These are phyloP conservation scores for Blastobasis lacticolella DNA, from an alignment of 2,888 invertebrate genomes.

Conservation along the genomic window DNA sequence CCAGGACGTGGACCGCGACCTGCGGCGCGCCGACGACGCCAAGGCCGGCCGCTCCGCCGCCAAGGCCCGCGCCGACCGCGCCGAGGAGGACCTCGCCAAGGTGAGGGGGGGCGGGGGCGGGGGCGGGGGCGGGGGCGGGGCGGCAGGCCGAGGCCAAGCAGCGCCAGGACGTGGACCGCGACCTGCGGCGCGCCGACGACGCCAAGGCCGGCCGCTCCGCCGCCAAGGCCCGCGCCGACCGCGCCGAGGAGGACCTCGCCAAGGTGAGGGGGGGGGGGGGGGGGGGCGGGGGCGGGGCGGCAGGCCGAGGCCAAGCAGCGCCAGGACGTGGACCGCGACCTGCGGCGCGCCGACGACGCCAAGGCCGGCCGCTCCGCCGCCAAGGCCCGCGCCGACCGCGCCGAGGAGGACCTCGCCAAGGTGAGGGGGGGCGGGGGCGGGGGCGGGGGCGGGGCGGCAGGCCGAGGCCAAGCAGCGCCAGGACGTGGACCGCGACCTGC, in stretches of 20 bases:
- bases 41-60: not conserved
- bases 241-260: not conserved
- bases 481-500: no score
- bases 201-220: not conserved
- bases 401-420: no score
- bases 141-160: not conserved
- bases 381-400: no score
- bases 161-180: not conserved
- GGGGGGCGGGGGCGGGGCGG: no score
- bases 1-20: slow-evolving; percentile 85
- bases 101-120: slow-evolving; percentile 69
- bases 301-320: no score
- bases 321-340: no score
- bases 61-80: not conserved
- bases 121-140: not conserved
- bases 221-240: not conserved
- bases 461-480: no score
- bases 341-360: no score
- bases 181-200: not conserved
- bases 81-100: slow-evolving; percentile 76
- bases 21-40: slow-evolving; percentile 67
- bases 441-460: no score
- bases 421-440: no score
- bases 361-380: no score
- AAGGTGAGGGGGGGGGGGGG: not conserved